Evolutionary conservation across 92 coral and sea anemone genomes (phyloP).

Genomic region (Zoanthus sociatus): DNA sequence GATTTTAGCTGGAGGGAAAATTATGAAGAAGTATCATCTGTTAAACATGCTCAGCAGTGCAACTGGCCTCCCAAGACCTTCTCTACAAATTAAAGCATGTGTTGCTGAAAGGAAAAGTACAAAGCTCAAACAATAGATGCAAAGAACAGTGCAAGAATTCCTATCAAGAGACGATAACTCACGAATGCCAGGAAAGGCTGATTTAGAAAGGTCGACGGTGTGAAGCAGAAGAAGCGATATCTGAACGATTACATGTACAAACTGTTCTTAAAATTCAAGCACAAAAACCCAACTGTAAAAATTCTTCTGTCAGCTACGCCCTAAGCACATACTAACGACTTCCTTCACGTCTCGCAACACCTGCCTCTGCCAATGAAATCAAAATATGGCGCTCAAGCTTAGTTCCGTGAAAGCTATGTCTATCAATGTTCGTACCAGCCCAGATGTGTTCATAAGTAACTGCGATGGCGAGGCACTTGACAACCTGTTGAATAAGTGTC

Average conservation of each 20-base stretch:
- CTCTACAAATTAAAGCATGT: conserved; percentile 44
- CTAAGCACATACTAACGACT: conserved; percentile 54
- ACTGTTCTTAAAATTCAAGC: conserved; percentile 51
- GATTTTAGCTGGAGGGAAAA: conserved; percentile 46
- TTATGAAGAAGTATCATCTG: conserved; percentile 53
- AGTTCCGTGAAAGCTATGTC: conserved; percentile 40
- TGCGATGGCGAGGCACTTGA: conserved; percentile 28
- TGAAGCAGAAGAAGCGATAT: conserved; percentile 55
- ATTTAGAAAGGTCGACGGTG: conserved; percentile 52
- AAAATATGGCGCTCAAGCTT: conserved; percentile 66
- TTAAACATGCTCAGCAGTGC: conserved; percentile 35
- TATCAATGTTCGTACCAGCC: conserved; percentile 25
- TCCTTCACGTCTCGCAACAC: conserved; percentile 62
- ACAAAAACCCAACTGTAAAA: conserved; percentile 45
- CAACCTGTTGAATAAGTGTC: not conserved
- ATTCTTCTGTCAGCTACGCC: conserved; percentile 54
- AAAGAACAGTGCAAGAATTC: conserved; percentile 38
- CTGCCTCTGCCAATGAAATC: conserved; percentile 68
- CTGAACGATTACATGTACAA: conserved; percentile 62
- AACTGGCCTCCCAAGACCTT: conserved; percentile 39
- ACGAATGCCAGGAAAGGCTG: conserved; percentile 70
- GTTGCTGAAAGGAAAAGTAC: conserved; percentile 22
- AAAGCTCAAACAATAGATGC: conserved; percentile 18
- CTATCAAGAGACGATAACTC: conserved; percentile 66
- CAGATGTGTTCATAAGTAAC: conserved; percentile 52